phyloP scores from a whole-genome alignment of 2,797 vertebrate species.

The Neosilurus mollespiculum region DNA sequence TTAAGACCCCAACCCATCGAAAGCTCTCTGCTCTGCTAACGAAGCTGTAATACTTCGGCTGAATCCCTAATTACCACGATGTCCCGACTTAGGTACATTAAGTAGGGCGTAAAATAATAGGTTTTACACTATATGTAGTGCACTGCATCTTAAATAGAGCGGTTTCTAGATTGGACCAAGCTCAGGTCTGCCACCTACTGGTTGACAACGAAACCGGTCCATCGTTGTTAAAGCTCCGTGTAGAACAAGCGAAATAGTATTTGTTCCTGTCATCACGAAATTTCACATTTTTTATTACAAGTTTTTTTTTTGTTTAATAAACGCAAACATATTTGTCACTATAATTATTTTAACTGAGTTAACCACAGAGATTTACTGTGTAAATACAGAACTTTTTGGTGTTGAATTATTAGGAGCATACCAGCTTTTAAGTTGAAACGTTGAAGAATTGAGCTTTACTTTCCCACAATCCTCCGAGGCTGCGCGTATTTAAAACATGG shows the following conservation, averaged over 20 bases:
- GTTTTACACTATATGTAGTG: neutral
- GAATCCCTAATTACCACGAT: neutral
- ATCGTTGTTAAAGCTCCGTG: neutral
- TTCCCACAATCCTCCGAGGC: neutral
- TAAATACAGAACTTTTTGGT: neutral
- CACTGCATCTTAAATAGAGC: neutral
- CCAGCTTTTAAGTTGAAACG: slow-evolving; percentile 29
- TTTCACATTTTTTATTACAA: neutral
- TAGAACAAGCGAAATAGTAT: neutral
- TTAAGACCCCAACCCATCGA: neutral
- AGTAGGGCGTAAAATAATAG: neutral
- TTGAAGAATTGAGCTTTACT: neutral
- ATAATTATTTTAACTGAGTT: neutral
- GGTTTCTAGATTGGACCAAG: neutral
- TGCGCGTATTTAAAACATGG: slow-evolving; percentile 81
- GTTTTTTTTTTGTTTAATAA: neutral
- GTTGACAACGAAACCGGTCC: neutral
- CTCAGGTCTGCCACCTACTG: slow-evolving; percentile 25
- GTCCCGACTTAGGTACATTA: neutral
- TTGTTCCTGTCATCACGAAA: neutral
- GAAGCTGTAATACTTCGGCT: neutral
- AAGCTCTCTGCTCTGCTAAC: neutral
- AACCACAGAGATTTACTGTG: neutral
- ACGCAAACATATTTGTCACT: neutral
- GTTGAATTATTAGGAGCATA: neutral